Percentiles rank a stretch among this genome's conserved stretches.
Evolutionary conservation across 2,888 invertebrate species (phyloP).

Genomic region (Hedychridium roseum): DNA sequence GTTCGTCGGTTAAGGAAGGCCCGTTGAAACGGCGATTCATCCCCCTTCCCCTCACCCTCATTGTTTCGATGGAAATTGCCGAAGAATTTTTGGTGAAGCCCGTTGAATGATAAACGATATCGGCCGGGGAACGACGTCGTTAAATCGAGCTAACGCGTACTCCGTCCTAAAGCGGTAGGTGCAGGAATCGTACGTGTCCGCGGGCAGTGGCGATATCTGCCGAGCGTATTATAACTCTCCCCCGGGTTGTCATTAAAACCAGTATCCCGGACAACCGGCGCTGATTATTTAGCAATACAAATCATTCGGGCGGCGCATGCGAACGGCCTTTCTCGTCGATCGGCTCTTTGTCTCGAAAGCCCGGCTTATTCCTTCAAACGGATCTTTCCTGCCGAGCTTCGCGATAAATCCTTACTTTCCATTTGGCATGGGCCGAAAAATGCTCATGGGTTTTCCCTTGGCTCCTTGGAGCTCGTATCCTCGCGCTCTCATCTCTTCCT

Average conservation of each 20-base stretch:
- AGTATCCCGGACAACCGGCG: constrained; percentile 54
- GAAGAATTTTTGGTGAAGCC: constrained; percentile 15
- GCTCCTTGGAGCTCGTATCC: neutral
- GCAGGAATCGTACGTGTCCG: constrained; percentile 4
- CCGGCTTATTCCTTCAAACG: no score
- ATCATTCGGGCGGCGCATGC: constrained; percentile 44
- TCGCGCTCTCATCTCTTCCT: constrained; percentile 5
- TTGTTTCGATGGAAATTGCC: no score
- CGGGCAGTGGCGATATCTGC: constrained; percentile 10
- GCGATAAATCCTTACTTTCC: no score
- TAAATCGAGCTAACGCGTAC: constrained; percentile 5
- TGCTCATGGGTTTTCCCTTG: no score
- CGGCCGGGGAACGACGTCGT: constrained; percentile 17
- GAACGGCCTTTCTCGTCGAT: neutral
- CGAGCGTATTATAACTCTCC: constrained; percentile 45
- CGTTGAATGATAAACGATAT: no score
- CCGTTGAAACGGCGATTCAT: no score
- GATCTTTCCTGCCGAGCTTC: no score
- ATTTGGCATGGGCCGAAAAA: no score
- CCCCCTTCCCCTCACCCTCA: no score
- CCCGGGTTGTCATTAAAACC: constrained; percentile 52
- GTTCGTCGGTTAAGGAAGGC: no score
- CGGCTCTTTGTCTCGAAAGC: no score
- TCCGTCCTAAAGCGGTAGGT: no score
- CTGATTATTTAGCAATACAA: constrained; percentile 61